Base-by-base conservation (phyloP, 1,140 invertebrate species). In the Phocides pigmalion region DNA sequence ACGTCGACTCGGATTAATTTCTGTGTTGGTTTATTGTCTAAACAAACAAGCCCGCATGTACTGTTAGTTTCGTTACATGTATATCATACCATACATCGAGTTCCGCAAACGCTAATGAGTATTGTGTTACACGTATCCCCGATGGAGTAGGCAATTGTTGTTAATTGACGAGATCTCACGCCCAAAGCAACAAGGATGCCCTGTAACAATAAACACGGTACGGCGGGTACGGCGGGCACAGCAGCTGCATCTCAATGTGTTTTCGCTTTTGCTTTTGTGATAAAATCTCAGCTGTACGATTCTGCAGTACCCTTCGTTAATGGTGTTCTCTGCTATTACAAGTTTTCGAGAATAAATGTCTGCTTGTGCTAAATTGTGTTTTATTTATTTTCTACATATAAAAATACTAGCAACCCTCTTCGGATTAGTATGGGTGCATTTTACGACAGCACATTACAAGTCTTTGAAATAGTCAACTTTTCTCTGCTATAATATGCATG, bases 101-200 rank as follows among this genome's bases (percentile, higher is more conserved):
- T 42, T 56, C 39, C 53, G 20, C 51, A 41, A 8, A 41, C 51
- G 37, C 20, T 42, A 25, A 22, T 25, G 53, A 41, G 39, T 56
- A 42, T 28, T 25, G 37, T 19, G 53, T 56, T 56, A 41, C 53
- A 56, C 39, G 39, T 58, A 58, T 42, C 1, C 37, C 35, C 37
- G 37, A 25, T 42, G 37, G 20, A 32, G 15, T 15, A 8, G 41
- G 22, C 47, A 66, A 59, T 66, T 51, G 47, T 63, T 19, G 35
- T 22, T 59, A 65, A 65, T 65, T 51, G 54, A 9, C 15, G 15
- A 12, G 44, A 58, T 66, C 64, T 66, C 64, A 66, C 64, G 64
- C 19, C 32, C 37, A 16, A 47, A 22, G 41, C n/a, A 20, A 35
- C 20, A 49, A 54, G 17, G 39, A 20, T 46, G 8, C 37, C 1